phyloP scores from a whole-genome alignment of 2,113 vertebrate genomes.

The Elachura formosa region DNA sequence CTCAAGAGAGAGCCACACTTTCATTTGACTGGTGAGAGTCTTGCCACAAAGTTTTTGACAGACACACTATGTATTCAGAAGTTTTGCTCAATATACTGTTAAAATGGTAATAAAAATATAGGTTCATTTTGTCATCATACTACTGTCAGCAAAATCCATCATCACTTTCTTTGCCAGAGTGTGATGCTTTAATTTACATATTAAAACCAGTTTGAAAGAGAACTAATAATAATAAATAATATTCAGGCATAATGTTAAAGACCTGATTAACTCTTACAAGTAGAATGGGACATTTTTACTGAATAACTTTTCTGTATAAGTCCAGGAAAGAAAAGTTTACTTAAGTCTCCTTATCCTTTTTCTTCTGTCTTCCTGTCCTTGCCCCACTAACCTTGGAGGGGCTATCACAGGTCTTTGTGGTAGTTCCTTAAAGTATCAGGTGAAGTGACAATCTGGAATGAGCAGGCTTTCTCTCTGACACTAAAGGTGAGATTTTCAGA shows the following conservation, averaged over 20 bases:
- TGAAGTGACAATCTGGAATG: background rate
- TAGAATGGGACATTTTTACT: background rate
- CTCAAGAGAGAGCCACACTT: background rate
- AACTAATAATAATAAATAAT: slow-evolving; percentile 42
- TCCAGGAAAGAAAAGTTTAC: background rate
- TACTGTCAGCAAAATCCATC: slow-evolving; percentile 39
- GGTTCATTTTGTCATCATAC: slow-evolving; percentile 9
- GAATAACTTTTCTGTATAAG: background rate
- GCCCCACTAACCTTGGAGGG: background rate
- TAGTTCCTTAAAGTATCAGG: background rate
- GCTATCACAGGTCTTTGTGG: background rate
- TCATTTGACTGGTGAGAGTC: background rate
- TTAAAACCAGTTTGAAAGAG: slow-evolving; percentile 14
- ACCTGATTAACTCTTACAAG: background rate
- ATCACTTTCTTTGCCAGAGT: background rate
- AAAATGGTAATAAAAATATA: slow-evolving; percentile 34
- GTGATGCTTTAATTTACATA: slow-evolving; percentile 23
- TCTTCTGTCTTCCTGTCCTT: background rate
- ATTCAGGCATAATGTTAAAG: background rate
- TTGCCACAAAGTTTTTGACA: background rate
- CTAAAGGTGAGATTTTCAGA: slow-evolving; percentile 24
- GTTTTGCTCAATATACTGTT: slow-evolving; percentile 32
- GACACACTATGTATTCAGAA: background rate
- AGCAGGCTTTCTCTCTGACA: background rate
- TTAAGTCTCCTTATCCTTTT: background rate